Evolutionary conservation across 2,113 vertebrate species (phyloP), one percentile per base, ranked within the genome.

Genomic region (Dicentrarchus labrax): DNA sequence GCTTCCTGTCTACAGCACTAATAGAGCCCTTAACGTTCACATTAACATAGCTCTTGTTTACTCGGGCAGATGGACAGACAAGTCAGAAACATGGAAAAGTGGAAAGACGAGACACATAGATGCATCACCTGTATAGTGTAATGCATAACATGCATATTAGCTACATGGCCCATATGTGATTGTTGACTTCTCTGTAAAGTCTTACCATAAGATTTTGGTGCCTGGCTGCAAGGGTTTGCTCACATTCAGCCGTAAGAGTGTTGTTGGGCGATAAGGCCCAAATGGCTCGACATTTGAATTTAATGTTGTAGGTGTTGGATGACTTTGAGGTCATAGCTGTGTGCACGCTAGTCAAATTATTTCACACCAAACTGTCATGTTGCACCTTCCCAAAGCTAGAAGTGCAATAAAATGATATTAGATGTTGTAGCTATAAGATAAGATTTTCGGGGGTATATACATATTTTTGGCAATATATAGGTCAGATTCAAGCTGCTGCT

Each of bases 1-100:
- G 82, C 78, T 94, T 94, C 93, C 94, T 94, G 91, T 93, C 89
- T 89, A 83, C 80, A 61, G 81, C 87, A 90, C 91, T 94, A 94
- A 94, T 91, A 93, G 91, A 89, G 82, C 86, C 89, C 84, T 92
- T 91, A 91, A 93, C 85, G 54, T 89, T 60, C 83, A 69, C 92
- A 92, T 94, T 93, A 94, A 93, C 88, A 45, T 72, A 81, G 77
- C 85, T 85, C 80, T 85, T 92, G 91, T 93, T 91, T 93, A 91
- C 90, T 88, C 24, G 15, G 82, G 71, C 13, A 61, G 85, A 90
- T 83, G 80, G 85, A 81, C 74, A 36, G 81, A 84, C 68, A 38
- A 72, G 72, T 70, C 61, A 78, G 79, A 84, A 74, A 88, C 69
- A 83, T 60, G 74, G 53, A 76, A 54, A 43, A 51, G 70, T 6